Base-by-base conservation (phyloP, 64 coral and sea anemone genomes). In the Montipora sp. region DNA sequence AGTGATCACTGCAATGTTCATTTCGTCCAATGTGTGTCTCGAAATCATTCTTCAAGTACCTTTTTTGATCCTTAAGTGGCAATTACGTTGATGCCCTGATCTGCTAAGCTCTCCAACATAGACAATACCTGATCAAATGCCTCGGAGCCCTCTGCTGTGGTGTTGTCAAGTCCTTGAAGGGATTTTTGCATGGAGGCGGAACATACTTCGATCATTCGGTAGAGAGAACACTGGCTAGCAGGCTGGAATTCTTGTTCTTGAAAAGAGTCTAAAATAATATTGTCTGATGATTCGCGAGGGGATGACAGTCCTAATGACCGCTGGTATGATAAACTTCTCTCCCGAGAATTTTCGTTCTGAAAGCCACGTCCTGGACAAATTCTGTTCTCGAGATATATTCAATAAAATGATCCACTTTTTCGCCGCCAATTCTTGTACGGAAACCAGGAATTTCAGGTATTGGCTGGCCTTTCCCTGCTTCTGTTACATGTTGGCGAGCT, bases 101-200 rank as follows among this genome's bases (percentile, higher is more conserved):
- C 68, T 22, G 3, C 68, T 22, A 71, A 20, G 74, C 1, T 5
- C 4, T n/a, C 14, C 75, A 80, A 45, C 21, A 80, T 36, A 53
- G 61, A 44, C 16, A 51, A 59, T 68, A 68, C 47, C 7, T 73
- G 50, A 70, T 91, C 89, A 51, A 91, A 71, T 43, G 78, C 87
- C 53, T 90, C 93, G n/a, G 86, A 75, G 6, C 92, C 92, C 13
- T 94, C 87, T 76, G 92, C 87, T 65, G 87, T 94, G 19, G 93
- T 89, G 84, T 94, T 94, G 66, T 84, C 93, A 69, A 94, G 79
- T 48, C 93, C 79, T 7, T 79, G 84, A 4, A 90, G 80, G 3
- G 93, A 94, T 80, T 78, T 90, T 23, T 94, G 92, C 60, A 77
- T 51, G 58, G 88, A 94, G 8, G 93, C 87, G 4, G 78, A 48